Conservation (phyloP, 2,113 vertebrate genomes). For the Rhynchomys soricoides region DNA sequence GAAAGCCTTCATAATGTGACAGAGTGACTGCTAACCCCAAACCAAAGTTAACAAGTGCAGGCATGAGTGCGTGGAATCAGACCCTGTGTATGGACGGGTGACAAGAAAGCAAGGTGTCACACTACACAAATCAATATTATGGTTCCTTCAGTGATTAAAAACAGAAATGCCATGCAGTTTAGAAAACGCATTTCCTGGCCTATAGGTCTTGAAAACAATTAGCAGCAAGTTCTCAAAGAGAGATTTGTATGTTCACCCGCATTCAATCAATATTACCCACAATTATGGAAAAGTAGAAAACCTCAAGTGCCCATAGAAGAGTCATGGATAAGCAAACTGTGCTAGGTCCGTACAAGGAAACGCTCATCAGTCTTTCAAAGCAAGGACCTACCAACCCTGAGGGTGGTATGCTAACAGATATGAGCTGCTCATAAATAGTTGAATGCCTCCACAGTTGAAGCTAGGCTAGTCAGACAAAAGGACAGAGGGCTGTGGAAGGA, state of each 20-base stretch:
- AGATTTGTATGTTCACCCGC: not conserved
- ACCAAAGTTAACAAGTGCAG: not conserved
- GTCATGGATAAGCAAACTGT: not conserved
- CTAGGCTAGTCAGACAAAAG: not conserved
- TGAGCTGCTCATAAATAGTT: not conserved
- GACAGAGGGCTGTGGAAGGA: not conserved
- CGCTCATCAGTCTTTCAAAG: not conserved
- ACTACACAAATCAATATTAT: not conserved
- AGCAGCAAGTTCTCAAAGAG: not conserved
- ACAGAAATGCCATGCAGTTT: not conserved
- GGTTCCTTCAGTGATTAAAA: not conserved
- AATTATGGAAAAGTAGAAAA: not conserved
- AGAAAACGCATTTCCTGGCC: not conserved
- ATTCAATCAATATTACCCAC: not conserved
- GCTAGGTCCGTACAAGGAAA: not conserved
- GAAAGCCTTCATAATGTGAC: not conserved
- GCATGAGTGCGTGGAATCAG: not conserved
- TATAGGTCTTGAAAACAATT: not conserved
- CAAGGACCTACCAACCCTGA: not conserved
- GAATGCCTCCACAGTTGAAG: not conserved
- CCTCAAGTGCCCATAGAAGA: not conserved
- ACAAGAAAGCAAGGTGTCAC: not conserved
- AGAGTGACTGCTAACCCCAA: not conserved
- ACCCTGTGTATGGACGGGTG: rapidly evolving
- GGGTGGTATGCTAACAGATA: not conserved